These are phyloP conservation scores for Lasaia peninsularis DNA, from an alignment of 1,140 invertebrate species.

Conservation along the genomic window DNA sequence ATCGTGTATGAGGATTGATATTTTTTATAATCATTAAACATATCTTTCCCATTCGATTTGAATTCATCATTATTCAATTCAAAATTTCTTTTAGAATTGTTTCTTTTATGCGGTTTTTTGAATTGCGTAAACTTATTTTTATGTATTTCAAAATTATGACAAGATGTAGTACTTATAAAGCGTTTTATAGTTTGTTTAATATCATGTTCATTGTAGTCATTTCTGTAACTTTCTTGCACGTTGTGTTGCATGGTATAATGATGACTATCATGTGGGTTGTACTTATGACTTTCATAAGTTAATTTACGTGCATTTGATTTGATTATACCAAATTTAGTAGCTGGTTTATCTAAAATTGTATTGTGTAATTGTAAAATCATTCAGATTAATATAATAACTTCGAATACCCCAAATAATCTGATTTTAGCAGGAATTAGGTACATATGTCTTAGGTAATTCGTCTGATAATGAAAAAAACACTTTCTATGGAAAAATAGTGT, in stretches of 20 bases:
- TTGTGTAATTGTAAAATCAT: background rate
- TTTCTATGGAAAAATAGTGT: too few relatives aligned
- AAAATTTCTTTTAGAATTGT: background rate
- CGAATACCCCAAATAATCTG: too few relatives aligned
- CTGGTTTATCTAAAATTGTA: background rate
- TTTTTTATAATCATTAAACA: background rate
- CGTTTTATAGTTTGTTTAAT: conserved; percentile 14
- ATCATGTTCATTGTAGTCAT: background rate
- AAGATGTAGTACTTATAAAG: conserved; percentile 32
- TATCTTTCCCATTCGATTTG: background rate
- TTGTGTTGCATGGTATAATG: background rate
- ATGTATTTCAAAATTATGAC: conserved; percentile 27
- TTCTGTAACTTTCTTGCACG: background rate
- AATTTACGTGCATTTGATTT: conserved; percentile 16
- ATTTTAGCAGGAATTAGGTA: too few relatives aligned
- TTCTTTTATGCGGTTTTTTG: background rate
- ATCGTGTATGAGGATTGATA: background rate
- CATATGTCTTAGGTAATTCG: too few relatives aligned
- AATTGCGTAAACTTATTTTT: conserved; percentile 1
- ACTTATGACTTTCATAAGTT: conserved; percentile 39
- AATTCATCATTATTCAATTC: background rate
- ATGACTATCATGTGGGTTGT: background rate
- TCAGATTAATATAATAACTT: too few relatives aligned
- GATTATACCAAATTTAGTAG: background rate
- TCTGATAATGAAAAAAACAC: too few relatives aligned